phyloP scores from a whole-genome alignment of 2,888 invertebrate genomes.

The Ophion costatus region DNA sequence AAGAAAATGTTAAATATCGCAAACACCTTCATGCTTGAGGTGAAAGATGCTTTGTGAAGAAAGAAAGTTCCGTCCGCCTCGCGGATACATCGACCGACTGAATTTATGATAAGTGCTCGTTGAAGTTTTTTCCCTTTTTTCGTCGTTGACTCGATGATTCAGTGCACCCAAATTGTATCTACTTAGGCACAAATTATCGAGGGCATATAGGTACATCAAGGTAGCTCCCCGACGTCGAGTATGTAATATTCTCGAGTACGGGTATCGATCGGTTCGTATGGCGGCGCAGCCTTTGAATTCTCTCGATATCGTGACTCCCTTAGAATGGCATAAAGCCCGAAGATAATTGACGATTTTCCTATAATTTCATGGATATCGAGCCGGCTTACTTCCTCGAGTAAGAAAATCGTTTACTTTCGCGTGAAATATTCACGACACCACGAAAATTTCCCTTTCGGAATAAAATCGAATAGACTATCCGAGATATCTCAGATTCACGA shows the following conservation, averaged over 20 bases:
- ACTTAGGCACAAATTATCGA: constrained; percentile 35
- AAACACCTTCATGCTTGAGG: constrained; percentile 21
- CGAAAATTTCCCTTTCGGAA: not conserved
- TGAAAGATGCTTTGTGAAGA: too few species aligned
- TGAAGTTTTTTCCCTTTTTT: constrained; percentile 1
- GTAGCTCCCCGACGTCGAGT: not conserved
- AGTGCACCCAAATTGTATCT: constrained; percentile 18
- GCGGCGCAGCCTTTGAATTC: constrained; percentile 16
- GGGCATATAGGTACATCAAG: not conserved
- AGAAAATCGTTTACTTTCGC: constrained; percentile 12
- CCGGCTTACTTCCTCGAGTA: constrained; percentile 22
- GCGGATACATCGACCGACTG: not conserved
- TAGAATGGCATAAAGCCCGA: constrained; percentile 1
- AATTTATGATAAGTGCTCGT: not conserved
- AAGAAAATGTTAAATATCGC: constrained; percentile 19
- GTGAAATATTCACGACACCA: not conserved
- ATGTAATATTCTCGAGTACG: constrained; percentile 40
- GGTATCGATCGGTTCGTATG: constrained; percentile 42
- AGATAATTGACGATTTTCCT: constrained; percentile 23
- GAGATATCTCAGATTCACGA: not conserved
- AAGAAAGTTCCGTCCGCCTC: not conserved
- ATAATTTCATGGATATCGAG: constrained; percentile 37
- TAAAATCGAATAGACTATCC: not conserved
- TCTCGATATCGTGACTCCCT: constrained; percentile 36
- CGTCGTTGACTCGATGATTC: constrained; percentile 1